Base-by-base conservation (phyloP, 1,140 invertebrate species). In the Trissolcus basalis region DNA sequence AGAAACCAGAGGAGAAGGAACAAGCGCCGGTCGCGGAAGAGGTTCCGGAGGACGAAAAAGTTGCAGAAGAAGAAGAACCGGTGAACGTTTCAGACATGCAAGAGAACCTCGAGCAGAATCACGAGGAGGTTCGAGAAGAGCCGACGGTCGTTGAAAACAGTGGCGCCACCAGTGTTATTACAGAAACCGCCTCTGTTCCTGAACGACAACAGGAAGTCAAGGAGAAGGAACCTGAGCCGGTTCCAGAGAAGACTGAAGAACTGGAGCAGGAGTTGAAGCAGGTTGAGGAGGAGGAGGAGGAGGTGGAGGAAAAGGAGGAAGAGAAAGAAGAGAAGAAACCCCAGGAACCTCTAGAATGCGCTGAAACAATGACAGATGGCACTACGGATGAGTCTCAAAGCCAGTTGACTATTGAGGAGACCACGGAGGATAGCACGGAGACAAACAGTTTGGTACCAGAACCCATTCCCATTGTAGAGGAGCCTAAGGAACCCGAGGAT, bases 381-480 rank as follows among this genome's bases (percentile, higher is more conserved):
- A 58, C 69, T 56, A 41, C 5, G 7, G 44, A 53, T 5, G 39
- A 48, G 11, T 16, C 8, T 50, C 4, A 74, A 58, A 59, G 27
- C 55, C 6, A 76, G 36, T 11, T 84, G 4, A 84, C 79, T 1
- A 82, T 86, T 73, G 83, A 82, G 48, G 85, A 87, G 67, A 78
- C 79, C n/a, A 73, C 68, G 12, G 81, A 80, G 36, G 80, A 83
- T 72, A 83, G 2, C 35, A 67, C 5, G 68, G 19, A 69, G 33
- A 55, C 64, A 5, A 82, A 80, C 14, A 78, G 77, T 12, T 54
- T 82, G 32, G 60, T 85, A 32, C 77, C 82, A 1, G 85, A 87
- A 48, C 78, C 86, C 7, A 81, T 84, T 64, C 82, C 80, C 8
- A 82, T 83, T 5, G 41, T 86, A 4, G 86, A 88, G 41, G 83